Evolutionary conservation across 2,113 vertebrate genomes (phyloP), one percentile per base, ranked within the genome.

Genomic region (Leucosticte australis): DNA sequence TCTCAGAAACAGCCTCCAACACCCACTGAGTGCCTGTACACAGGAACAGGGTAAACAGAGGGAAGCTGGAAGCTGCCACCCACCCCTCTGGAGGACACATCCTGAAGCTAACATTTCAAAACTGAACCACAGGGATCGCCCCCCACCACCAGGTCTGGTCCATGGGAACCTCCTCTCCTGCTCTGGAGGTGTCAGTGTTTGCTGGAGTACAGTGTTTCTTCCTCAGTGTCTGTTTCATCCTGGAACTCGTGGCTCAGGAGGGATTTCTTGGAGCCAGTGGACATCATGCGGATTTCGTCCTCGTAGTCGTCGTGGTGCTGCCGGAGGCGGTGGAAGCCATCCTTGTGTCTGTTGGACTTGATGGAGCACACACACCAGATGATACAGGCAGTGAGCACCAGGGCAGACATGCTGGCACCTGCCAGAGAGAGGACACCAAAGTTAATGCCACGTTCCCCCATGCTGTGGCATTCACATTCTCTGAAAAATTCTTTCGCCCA

Each of bases 191-290:
- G 59, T 99, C 98, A 99, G 94, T 99, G 98, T 97, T 99, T 99
- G 98, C 99, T 99, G 94, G 98, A 98, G 76, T 99, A 99, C 35
- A 99, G 87, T 6, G 99, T 99, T 93, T 99, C 99, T 87, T 99
- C 99, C 13, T 99, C 99, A 27, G 99, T 99, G 98, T 99, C 99
- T 1, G 99, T 99, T 93, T 99, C 99, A n/a, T 99, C 99, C 98
- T 99, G 99, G 97, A 99, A 99, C 83, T 99, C 99, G 1, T 99
- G 98, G 94, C 98, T 99, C 42, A 99, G 98, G 62, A 99, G 98
- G 22, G 99, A 99, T 86, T 99, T 99, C 96, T 99, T 99, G 59
- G 99, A 99, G 95, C 99, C 98, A 1, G 99, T 99, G 33, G 99
- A 98, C 96, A 98, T 99, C 97, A 99, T 98, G 53, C 98, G 98